Evolutionary conservation across 2,113 vertebrate genomes (phyloP).

Genomic region (Hucho hucho): DNA sequence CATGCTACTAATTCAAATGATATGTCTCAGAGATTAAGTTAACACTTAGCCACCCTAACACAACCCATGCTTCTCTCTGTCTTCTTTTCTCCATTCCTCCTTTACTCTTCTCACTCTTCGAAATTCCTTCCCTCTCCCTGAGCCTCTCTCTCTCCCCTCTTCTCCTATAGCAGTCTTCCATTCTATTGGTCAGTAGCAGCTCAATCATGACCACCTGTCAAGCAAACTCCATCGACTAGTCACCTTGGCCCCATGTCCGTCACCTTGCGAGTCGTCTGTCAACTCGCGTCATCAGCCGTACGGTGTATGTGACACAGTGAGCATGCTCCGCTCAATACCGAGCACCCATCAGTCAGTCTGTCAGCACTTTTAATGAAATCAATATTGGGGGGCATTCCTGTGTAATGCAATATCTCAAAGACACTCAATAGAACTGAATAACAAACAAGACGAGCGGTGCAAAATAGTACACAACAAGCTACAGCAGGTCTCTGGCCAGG

Average conservation of each 20-base stretch:
- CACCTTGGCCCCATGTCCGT: not conserved
- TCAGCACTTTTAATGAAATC: conserved; percentile 39
- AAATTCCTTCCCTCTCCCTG: not conserved
- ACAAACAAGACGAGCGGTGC: conserved; percentile 13
- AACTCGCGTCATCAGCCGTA: not conserved
- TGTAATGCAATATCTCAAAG: conserved; percentile 44
- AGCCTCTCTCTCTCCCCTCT: not conserved
- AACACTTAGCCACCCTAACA: too few relatives aligned
- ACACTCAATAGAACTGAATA: conserved; percentile 9
- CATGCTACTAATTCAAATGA: too few relatives aligned
- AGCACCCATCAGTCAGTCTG: conserved; percentile 25
- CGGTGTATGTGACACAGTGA: not conserved
- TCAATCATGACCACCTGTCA: conserved; percentile 18
- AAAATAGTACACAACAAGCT: not conserved
- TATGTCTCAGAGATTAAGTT: too few relatives aligned
- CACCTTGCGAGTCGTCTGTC: conserved; percentile 7
- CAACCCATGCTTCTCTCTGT: not conserved
- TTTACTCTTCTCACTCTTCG: not conserved
- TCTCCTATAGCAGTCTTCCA: too few relatives aligned
- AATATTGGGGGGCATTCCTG: conserved; percentile 45
- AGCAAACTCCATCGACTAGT: conserved; percentile 30
- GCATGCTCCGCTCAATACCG: not conserved
- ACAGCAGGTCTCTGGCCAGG: not conserved
- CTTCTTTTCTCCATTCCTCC: not conserved
- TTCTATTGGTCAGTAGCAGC: conserved; percentile 6